Base-by-base conservation (phyloP, 2,797 vertebrate species). In the Platyrinchus mystaceus region DNA sequence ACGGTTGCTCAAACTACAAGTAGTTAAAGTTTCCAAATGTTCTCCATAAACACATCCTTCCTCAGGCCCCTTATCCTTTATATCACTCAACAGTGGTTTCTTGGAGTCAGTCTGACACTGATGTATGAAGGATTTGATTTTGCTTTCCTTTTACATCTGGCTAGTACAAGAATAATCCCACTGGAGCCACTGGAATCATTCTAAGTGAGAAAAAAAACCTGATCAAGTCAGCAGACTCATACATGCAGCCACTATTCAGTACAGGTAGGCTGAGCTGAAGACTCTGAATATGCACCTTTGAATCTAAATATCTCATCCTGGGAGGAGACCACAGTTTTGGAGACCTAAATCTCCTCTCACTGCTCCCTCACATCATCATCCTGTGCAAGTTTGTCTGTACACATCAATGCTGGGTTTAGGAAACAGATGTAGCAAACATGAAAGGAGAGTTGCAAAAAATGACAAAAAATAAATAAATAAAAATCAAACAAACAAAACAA, bases 11-110 rank as follows among this genome's bases (percentile, higher is more conserved):
- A 90, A 89, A 83, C 68, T 94, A 80, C 80, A 95, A 95, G 91
- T 80, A 95, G 92, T 95, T 95, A 95, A 93, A 87, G 13, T 92
- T 95, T 89, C 90, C 89, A 87, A 95, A 89, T 90, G 84, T 95
- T 92, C 93, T 91, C 93, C 89, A 93, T 95, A 95, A 92, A 95
- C 90, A 94, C 89, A 93, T 95, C 90, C 87, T 95, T 97, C 90
- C 79, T 95, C 53, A 96, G 94, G 87, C 92, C 87, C 71, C 90
- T 89, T 95, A 89, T 95, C 81, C 92, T 92, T 94, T 96, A 55
- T 95, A 95, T 95, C 93, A 93, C 90, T 95, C 95, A 95, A 82
- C 93, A 85, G 87, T 77, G 82, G 30, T 89, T 95, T 85, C 94
- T 94, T 93, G 92, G 92, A 96, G 92, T 90, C 62, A 30, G 50